Percentiles rank a stretch among this genome's conserved stretches.
These are phyloP conservation scores for Danio jaintianensis DNA, from an alignment of 2,797 vertebrate genomes.

Conservation along the genomic window DNA sequence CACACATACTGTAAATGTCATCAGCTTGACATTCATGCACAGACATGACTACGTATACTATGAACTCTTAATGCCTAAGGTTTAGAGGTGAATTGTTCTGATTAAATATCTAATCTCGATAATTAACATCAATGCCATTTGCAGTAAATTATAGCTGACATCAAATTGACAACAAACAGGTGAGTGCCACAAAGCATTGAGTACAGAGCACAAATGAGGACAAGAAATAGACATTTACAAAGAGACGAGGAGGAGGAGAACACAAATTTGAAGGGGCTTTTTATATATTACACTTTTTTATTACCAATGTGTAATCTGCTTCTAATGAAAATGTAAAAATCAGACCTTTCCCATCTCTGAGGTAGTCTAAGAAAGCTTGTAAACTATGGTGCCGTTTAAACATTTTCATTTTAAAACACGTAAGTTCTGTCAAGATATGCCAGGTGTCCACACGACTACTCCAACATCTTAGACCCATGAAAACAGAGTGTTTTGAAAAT, in stretches of 20 bases:
- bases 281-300: too few species aligned
- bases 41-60: not conserved
- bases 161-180: conserved; percentile 19
- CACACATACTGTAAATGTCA: not conserved
- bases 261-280: not conserved
- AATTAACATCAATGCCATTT: conserved; percentile 42
- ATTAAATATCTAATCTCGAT: conserved; percentile 23
- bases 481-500: too few species aligned
- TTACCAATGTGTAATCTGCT: too few species aligned
- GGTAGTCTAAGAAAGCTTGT: too few species aligned
- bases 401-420: too few species aligned
- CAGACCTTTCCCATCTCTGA: too few species aligned
- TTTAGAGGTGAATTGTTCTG: conserved; percentile 21
- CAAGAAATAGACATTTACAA: not conserved
- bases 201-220: not conserved
- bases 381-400: too few species aligned
- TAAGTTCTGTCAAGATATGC: too few species aligned
- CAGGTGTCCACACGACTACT: too few species aligned
- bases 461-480: too few species aligned
- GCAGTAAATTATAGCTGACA: conserved; percentile 17
- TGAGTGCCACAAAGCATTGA: conserved; percentile 38
- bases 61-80: not conserved
- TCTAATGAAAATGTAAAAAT: too few species aligned
- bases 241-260: not conserved
- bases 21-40: not conserved